Percentiles rank a stretch among this genome's conserved stretches.
phyloP scores from a whole-genome alignment of 2,888 invertebrate genomes.

The Gymnoscelis rufifasciata region DNA sequence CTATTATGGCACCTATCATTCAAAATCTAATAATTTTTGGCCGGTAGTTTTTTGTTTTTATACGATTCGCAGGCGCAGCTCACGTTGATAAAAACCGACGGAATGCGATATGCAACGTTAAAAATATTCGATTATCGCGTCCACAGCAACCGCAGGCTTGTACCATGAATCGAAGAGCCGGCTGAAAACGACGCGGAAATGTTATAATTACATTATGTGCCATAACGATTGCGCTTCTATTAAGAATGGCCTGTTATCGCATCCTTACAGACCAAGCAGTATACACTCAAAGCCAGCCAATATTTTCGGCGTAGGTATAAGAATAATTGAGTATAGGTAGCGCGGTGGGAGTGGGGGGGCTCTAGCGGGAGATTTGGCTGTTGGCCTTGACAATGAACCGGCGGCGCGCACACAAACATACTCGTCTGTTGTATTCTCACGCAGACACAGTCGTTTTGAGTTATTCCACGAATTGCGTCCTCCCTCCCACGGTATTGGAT shows the following conservation, averaged over 20 bases:
- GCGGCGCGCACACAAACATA: slow-evolving; percentile 64
- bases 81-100: slow-evolving; percentile 46
- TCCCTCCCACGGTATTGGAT: slow-evolving; percentile 58
- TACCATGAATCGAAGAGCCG: slow-evolving; percentile 38
- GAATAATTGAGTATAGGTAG: slow-evolving; percentile 59
- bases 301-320: slow-evolving; percentile 58
- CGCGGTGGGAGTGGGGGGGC: slow-evolving; percentile 55
- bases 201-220: slow-evolving; percentile 30
- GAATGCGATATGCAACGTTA: slow-evolving; percentile 59
- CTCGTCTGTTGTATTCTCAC: slow-evolving; percentile 53
- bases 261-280: slow-evolving; percentile 44
- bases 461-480: slow-evolving; percentile 71
- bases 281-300: slow-evolving; percentile 44
- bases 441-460: slow-evolving; percentile 46
- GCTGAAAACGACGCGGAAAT: slow-evolving; percentile 31
- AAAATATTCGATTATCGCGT: slow-evolving; percentile 61
- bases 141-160: slow-evolving; percentile 40
- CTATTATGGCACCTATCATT: slow-evolving; percentile 19
- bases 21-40: slow-evolving; percentile 29
- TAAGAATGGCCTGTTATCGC: slow-evolving; percentile 26
- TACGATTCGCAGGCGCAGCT: slow-evolving; percentile 37
- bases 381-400: slow-evolving; percentile 78
- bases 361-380: slow-evolving; percentile 73
- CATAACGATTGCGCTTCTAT: slow-evolving; percentile 47
- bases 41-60: slow-evolving; percentile 20